Percentiles rank a stretch among this genome's conserved stretches.
Evolutionary conservation across 2,113 vertebrate genomes (phyloP).

Genomic region (Odontesthes bonariensis): DNA sequence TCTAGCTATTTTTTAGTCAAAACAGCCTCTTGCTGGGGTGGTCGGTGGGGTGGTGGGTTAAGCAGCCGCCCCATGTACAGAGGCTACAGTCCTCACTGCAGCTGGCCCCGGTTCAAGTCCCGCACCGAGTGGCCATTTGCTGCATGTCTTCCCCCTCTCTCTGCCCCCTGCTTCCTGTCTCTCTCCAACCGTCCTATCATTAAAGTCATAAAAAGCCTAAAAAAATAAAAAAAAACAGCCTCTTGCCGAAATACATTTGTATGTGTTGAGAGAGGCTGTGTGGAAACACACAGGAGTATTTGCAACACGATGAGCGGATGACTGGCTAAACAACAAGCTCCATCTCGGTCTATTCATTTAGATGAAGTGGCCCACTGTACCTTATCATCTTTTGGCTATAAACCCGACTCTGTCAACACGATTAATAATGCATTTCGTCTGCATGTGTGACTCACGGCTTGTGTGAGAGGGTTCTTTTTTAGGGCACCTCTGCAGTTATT

Average conservation of each 20-base stretch:
- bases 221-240: too few species aligned
- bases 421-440: conserved; percentile 71
- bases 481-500: conserved; percentile 16
- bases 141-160: too few species aligned
- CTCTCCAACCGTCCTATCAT: too few species aligned
- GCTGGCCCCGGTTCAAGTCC: too few species aligned
- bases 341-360: conserved; percentile 66
- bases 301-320: conserved; percentile 41
- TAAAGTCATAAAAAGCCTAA: too few species aligned
- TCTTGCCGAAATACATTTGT: conserved; percentile 28
- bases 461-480: conserved; percentile 25
- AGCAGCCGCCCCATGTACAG: too few species aligned
- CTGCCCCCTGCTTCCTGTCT: too few species aligned
- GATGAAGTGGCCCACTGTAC: conserved; percentile 62
- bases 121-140: too few species aligned
- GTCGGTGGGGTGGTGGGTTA: too few species aligned
- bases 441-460: conserved; percentile 51
- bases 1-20: too few species aligned
- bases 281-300: conserved; percentile 49
- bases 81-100: too few species aligned
- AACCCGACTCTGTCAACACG: conserved; percentile 56
- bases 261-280: conserved; percentile 48
- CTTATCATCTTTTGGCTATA: conserved; percentile 61
- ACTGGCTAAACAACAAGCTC: conserved; percentile 29
- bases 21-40: too few species aligned